phyloP scores from a whole-genome alignment of 2,797 vertebrate species.

The Ctenochaetus hawaiiensis region DNA sequence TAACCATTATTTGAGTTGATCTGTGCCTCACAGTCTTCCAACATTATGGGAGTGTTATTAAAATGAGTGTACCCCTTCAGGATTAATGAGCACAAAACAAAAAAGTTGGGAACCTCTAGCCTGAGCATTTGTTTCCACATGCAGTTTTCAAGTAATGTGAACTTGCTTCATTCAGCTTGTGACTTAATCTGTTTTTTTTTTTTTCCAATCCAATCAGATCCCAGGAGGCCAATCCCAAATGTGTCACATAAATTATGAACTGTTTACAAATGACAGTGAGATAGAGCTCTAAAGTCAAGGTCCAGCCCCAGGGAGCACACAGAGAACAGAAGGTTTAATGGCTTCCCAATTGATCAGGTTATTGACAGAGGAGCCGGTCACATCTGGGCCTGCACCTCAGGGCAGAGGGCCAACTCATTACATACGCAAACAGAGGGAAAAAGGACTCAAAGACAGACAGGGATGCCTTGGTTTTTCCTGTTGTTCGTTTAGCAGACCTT shows the following conservation, averaged over 20 bases:
- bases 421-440: neutral
- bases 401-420: constrained; percentile 62
- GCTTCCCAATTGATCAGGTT: constrained; percentile 62
- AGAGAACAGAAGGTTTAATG: constrained; percentile 32
- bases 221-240: neutral
- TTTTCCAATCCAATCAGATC: neutral
- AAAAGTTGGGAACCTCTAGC: too few species aligned
- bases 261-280: neutral
- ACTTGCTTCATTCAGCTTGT: neutral
- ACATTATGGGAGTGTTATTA: neutral
- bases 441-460: neutral
- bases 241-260: neutral
- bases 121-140: neutral
- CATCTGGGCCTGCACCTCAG: constrained; percentile 69
- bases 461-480: constrained; percentile 27
- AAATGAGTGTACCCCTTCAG: neutral
- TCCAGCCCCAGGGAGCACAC: constrained; percentile 10
- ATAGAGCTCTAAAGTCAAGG: constrained; percentile 9
- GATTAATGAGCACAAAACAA: neutral
- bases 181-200: constrained; percentile 2
- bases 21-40: neutral
- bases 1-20: neutral
- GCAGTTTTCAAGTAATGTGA: neutral
- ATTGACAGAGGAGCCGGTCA: constrained; percentile 67
- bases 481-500: constrained; percentile 25